These are phyloP conservation scores for Goniozus legneri DNA, from an alignment of 1,140 invertebrate genomes.

Conservation along the genomic window DNA sequence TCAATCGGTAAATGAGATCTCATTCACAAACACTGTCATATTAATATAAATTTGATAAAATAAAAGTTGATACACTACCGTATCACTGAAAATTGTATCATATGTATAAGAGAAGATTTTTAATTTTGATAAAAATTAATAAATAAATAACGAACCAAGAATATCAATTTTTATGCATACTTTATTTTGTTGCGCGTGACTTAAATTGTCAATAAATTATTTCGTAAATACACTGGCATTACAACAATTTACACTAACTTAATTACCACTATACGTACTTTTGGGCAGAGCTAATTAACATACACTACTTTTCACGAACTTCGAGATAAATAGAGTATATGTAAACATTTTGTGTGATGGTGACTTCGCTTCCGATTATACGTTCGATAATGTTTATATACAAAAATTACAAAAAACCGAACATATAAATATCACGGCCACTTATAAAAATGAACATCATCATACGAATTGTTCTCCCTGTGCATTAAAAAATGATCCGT, in stretches of 20 bases:
- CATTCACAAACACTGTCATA: too few relatives aligned
- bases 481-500: slow-evolving; percentile 11
- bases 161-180: not conserved
- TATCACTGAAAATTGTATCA: too few relatives aligned
- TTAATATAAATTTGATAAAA: too few relatives aligned
- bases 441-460: slow-evolving; percentile 24
- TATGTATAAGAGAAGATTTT: not conserved
- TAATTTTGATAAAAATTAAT: not conserved
- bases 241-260: slow-evolving; percentile 31
- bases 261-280: slow-evolving; percentile 15
- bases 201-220: slow-evolving; percentile 21
- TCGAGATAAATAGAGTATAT: slow-evolving; percentile 20
- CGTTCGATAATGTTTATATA: slow-evolving; percentile 25
- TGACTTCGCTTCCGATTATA: slow-evolving; percentile 12
- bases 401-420: slow-evolving; percentile 35
- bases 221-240: slow-evolving; percentile 25
- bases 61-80: too few relatives aligned
- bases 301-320: slow-evolving; percentile 16
- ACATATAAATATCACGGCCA: slow-evolving; percentile 16
- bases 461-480: slow-evolving; percentile 13
- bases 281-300: slow-evolving; percentile 18
- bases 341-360: slow-evolving; percentile 14
- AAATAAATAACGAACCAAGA: not conserved
- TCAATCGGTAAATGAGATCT: too few relatives aligned
- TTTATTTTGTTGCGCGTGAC: slow-evolving; percentile 19